phyloP scores from a whole-genome alignment of 2,888 invertebrate genomes.

The Choristoneura rosaceana region DNA sequence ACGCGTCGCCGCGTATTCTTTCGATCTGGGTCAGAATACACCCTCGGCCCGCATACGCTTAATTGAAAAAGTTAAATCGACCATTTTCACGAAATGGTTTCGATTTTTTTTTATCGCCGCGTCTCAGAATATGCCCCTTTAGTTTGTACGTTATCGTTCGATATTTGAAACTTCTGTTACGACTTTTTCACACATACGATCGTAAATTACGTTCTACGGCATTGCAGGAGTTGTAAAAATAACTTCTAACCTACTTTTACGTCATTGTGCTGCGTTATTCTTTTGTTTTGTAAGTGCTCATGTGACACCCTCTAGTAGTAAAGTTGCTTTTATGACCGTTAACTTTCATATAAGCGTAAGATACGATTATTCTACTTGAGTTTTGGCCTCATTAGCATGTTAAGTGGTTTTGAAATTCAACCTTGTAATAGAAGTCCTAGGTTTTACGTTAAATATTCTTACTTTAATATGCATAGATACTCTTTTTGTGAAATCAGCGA shows the following conservation, averaged over 20 bases:
- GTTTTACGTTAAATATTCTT: no score
- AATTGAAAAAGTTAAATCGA: constrained; percentile 81
- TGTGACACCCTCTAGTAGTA: constrained; percentile 9
- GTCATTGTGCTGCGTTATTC: constrained; percentile 22
- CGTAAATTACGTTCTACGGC: constrained; percentile 32
- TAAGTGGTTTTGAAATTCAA: neutral
- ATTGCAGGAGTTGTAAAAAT: constrained; percentile 35
- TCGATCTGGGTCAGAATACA: constrained; percentile 64
- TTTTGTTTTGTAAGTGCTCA: constrained; percentile 24
- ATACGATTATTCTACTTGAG: neutral
- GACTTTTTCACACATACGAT: constrained; percentile 35
- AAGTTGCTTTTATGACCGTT: constrained; percentile 3
- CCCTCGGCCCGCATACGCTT: constrained; percentile 63
- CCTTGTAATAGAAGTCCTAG: neutral
- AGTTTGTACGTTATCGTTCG: constrained; percentile 43
- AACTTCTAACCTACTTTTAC: constrained; percentile 30
- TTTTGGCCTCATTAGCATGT: constrained; percentile 6
- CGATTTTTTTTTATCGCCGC: constrained; percentile 55
- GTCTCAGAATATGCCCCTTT: constrained; percentile 48
- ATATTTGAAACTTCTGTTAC: constrained; percentile 37
- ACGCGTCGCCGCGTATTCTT: constrained; percentile 59
- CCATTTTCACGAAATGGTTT: constrained; percentile 72
- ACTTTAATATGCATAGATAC: no score
- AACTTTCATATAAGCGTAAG: neutral
- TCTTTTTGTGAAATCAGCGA: no score